phyloP scores from a whole-genome alignment of 2,797 vertebrate genomes.

The Rhinoraja longicauda region DNA sequence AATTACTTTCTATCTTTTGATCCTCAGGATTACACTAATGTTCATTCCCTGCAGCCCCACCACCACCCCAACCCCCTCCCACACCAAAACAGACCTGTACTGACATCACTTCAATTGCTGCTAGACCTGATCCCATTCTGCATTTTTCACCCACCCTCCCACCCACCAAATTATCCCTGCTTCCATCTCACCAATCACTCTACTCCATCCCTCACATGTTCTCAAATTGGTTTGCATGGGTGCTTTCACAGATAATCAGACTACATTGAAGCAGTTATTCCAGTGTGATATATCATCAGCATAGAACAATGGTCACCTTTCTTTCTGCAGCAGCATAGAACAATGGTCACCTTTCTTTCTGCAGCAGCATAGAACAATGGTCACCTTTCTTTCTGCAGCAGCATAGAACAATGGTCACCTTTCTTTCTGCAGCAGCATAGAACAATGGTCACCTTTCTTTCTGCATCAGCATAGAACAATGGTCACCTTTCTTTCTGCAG shows the following conservation, averaged over 20 bases:
- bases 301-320: neutral
- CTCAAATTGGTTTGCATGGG: neutral
- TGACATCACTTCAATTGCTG: too few relatives aligned
- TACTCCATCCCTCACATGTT: neutral
- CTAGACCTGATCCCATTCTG: too few relatives aligned
- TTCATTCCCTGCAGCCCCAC: too few relatives aligned
- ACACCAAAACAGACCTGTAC: too few relatives aligned
- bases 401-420: neutral
- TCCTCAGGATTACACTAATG: too few relatives aligned
- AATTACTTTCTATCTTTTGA: too few relatives aligned
- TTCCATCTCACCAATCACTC: too few relatives aligned
- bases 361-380: neutral
- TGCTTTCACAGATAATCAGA: neutral
- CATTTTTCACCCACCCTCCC: too few relatives aligned
- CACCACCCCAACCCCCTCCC: too few relatives aligned
- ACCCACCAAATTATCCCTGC: too few relatives aligned
- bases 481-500: neutral
- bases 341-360: neutral
- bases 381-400: neutral
- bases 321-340: neutral
- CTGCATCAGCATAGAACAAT: neutral
- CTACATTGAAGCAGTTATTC: neutral
- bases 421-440: neutral
- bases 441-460: neutral
- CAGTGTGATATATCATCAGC: neutral